A percentile compares a stretch with the other conserved stretches of the same genome.
Conservation (phyloP, 1,140 invertebrate genomes). For the Pogonomyrmex californicus region DNA sequence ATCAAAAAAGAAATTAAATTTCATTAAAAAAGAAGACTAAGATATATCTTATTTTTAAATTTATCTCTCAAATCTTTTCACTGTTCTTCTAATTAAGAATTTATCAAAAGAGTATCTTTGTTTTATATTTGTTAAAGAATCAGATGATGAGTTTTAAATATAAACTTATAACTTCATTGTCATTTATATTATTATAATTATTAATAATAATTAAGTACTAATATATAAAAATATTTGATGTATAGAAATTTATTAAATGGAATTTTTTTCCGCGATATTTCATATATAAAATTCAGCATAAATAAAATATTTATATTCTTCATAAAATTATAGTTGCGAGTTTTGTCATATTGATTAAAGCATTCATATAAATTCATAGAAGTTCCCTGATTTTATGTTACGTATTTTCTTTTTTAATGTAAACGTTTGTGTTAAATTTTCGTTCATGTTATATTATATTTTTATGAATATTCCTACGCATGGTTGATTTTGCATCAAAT, state of each 20-base stretch:
- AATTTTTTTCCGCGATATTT: neutral
- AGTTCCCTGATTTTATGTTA: neutral
- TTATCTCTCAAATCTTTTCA: neutral
- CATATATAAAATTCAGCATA: neutral
- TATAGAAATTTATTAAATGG: neutral
- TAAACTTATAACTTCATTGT: neutral
- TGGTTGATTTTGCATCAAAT: neutral
- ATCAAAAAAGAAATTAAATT: neutral
- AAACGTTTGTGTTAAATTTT: neutral
- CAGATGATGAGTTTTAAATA: neutral
- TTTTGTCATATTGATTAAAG: neutral
- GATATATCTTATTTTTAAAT: neutral
- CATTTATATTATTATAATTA: neutral
- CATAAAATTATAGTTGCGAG: neutral
- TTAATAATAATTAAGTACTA: neutral
- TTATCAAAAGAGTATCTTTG: neutral
- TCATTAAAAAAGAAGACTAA: neutral
- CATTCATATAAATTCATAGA: neutral
- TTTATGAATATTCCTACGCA: neutral
- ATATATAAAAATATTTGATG: neutral
- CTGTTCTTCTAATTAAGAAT: neutral
- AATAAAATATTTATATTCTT: slow-evolving; percentile 1
- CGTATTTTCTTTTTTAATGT: neutral
- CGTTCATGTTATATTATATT: neutral
- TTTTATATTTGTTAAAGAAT: neutral